phyloP scores from a whole-genome alignment of 2,888 invertebrate species.

The Mythimna albipuncta region DNA sequence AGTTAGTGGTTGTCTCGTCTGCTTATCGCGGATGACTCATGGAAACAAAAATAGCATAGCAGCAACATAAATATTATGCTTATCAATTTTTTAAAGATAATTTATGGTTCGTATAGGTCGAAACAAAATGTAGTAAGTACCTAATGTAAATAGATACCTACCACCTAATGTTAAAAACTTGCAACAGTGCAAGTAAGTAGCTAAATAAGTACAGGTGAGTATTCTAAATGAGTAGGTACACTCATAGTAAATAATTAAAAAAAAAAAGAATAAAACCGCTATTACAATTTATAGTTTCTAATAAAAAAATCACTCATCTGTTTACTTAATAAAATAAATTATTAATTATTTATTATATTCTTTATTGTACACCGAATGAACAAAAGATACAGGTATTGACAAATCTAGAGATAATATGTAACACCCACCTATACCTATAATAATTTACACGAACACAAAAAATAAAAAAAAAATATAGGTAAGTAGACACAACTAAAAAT shows the following conservation, averaged over 20 bases:
- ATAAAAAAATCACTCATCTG: background rate
- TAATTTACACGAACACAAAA: background rate
- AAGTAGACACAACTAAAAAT: background rate
- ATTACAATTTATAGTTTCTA: background rate
- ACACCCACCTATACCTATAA: background rate
- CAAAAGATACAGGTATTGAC: too few species aligned
- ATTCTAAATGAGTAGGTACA: background rate
- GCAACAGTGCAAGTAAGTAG: background rate
- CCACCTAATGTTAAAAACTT: too few species aligned
- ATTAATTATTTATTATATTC: too few species aligned
- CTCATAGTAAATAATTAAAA: too few species aligned
- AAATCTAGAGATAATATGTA: background rate
- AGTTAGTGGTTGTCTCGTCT: slow-evolving; percentile 7
- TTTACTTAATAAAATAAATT: background rate
- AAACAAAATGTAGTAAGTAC: background rate
- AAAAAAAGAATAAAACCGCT: background rate
- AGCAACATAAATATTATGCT: slow-evolving; percentile 5
- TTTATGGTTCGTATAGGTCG: background rate
- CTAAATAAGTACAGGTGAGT: background rate
- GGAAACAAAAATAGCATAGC: slow-evolving; percentile 12
- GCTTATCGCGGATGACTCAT: slow-evolving; percentile 34
- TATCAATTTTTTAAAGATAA: slow-evolving; percentile 12
- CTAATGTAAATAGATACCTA: too few species aligned
- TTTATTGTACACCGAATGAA: too few species aligned
- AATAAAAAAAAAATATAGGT: background rate